Conservation (phyloP, 1,140 invertebrate species). For the Hylaeus volcanicus region DNA sequence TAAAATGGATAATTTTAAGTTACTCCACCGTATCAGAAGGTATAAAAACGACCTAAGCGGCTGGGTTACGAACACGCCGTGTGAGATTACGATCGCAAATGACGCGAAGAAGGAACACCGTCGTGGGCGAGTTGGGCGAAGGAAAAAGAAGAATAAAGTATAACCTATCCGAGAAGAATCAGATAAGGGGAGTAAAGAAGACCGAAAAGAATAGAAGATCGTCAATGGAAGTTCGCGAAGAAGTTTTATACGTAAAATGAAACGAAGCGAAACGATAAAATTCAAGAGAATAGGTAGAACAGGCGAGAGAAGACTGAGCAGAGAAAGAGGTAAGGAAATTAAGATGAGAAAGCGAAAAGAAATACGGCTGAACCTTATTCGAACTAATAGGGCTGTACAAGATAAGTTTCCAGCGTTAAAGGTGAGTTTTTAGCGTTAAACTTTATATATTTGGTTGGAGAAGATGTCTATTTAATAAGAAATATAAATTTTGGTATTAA, state of each 20-base stretch:
- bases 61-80: not conserved
- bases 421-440: too few species aligned
- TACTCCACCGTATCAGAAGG: not conserved
- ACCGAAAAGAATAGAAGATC: not conserved
- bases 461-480: too few species aligned
- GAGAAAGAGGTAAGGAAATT: too few species aligned
- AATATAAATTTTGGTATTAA: too few species aligned
- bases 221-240: not conserved
- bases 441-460: too few species aligned
- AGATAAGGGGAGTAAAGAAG: not conserved
- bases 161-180: not conserved
- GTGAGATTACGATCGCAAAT: not conserved
- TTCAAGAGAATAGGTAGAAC: not conserved
- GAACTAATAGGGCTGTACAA: too few species aligned
- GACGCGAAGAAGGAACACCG: too few species aligned
- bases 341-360: not conserved
- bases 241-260: not conserved
- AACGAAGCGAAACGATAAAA: not conserved
- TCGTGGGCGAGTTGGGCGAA: not conserved
- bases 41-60: constrained; percentile 4
- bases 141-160: not conserved
- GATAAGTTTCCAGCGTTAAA: too few species aligned
- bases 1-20: too few species aligned
- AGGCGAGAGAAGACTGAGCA: not conserved
- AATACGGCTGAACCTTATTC: not conserved